phyloP scores from a whole-genome alignment of 2,888 invertebrate genomes.

The Quadriops clusia region DNA sequence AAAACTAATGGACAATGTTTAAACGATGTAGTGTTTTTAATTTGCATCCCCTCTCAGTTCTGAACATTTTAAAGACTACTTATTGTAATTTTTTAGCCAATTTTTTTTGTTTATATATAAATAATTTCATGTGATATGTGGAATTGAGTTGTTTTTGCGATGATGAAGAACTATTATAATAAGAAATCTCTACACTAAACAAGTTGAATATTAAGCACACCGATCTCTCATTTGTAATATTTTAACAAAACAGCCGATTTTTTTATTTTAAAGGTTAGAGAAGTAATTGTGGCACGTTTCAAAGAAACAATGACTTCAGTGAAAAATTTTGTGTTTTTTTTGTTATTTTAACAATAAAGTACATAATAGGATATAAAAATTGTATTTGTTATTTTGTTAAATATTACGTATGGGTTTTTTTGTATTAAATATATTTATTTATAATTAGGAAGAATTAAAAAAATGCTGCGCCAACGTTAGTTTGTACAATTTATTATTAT shows the following conservation, averaged over 20 bases:
- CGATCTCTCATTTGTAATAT: slow-evolving; percentile 13
- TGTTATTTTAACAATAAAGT: slow-evolving; percentile 2
- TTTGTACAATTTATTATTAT: no score
- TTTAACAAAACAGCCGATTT: not conserved
- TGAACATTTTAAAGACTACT: no score
- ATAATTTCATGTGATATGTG: slow-evolving; percentile 26
- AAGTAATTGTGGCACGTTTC: not conserved
- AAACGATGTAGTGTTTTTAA: no score
- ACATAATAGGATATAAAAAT: slow-evolving; percentile 1
- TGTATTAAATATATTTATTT: no score
- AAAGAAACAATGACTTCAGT: not conserved
- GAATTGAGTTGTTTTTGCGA: slow-evolving; percentile 24
- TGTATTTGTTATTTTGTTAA: slow-evolving; percentile 3
- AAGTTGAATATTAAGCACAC: slow-evolving; percentile 10
- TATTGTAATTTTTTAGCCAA: slow-evolving; percentile 5
- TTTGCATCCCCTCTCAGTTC: no score
- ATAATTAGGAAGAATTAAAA: no score
- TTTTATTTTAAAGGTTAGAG: slow-evolving; percentile 1
- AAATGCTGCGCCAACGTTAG: no score
- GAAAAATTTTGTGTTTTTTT: slow-evolving; percentile 1
- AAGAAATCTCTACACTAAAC: slow-evolving; percentile 22
- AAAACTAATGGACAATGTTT: no score
- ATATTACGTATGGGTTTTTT: no score
- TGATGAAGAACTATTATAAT: slow-evolving; percentile 13
- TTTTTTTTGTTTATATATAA: slow-evolving; percentile 9